Conservation (phyloP, 2,888 invertebrate genomes). For the Microctonus hyperodae region DNA sequence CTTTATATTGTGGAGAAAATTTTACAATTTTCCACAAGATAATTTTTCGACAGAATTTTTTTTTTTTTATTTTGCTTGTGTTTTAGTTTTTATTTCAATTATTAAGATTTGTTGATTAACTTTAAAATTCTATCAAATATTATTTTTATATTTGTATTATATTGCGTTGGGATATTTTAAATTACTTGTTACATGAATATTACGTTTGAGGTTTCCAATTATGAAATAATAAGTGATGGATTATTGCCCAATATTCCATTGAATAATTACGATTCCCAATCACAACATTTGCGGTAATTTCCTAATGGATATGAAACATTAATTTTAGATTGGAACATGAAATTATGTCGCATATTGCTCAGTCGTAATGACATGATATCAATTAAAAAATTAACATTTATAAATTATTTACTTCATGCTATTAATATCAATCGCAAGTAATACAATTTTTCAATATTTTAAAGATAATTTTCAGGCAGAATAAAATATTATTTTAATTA, state of each 20-base stretch:
- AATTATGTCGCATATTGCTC: background rate
- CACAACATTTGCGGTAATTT: background rate
- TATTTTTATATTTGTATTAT: background rate
- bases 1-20: background rate
- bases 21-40: background rate
- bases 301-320: conserved; percentile 2
- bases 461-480: no score
- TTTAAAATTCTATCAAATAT: background rate
- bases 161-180: background rate
- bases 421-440: no score
- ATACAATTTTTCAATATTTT: no score
- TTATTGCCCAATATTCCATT: background rate
- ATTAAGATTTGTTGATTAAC: background rate
- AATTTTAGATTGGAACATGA: background rate
- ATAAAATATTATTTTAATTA: no score
- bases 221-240: background rate
- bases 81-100: background rate
- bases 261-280: background rate
- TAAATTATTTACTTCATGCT: no score
- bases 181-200: background rate
- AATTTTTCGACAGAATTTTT: no score
- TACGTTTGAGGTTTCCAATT: background rate
- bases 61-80: background rate
- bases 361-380: background rate
- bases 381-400: background rate